These are phyloP conservation scores for Dromococcyx pavoninus DNA, from an alignment of 2,797 vertebrate species.

Conservation along the genomic window DNA sequence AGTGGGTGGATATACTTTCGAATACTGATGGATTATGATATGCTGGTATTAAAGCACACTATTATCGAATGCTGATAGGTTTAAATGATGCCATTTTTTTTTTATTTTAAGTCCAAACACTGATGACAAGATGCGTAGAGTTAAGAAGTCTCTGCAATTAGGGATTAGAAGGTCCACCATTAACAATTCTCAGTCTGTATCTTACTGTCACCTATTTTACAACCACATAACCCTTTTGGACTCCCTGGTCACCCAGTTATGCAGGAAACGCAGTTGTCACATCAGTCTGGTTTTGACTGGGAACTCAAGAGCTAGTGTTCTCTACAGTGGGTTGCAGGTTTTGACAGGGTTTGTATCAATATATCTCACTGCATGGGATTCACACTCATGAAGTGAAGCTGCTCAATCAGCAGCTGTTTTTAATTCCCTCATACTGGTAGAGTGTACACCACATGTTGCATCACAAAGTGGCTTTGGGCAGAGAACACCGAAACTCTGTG, in stretches of 20 bases:
- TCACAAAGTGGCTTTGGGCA: neutral
- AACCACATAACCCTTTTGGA: neutral
- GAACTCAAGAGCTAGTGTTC: neutral
- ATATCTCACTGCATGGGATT: neutral
- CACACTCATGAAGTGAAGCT: neutral
- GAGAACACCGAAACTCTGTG: neutral
- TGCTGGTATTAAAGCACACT: neutral
- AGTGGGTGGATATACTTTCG: neutral
- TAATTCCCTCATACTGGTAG: neutral
- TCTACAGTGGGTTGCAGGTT: neutral
- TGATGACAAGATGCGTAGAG: neutral
- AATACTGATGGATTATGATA: neutral
- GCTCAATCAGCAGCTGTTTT: neutral
- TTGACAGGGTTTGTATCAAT: neutral
- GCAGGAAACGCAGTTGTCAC: neutral
- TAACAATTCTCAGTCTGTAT: neutral
- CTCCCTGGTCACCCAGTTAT: neutral
- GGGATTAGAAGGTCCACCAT: neutral
- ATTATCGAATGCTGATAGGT: neutral
- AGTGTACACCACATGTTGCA: fast-evolving
- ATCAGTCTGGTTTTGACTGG: neutral
- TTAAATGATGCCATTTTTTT: neutral
- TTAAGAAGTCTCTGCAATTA: neutral
- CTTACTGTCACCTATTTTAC: neutral
- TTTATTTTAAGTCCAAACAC: neutral